Evolutionary conservation across 35 echinoderm and acorn worm species (phyloP), one percentile per base, ranked within the genome.

Genomic region (Patiria miniata): DNA sequence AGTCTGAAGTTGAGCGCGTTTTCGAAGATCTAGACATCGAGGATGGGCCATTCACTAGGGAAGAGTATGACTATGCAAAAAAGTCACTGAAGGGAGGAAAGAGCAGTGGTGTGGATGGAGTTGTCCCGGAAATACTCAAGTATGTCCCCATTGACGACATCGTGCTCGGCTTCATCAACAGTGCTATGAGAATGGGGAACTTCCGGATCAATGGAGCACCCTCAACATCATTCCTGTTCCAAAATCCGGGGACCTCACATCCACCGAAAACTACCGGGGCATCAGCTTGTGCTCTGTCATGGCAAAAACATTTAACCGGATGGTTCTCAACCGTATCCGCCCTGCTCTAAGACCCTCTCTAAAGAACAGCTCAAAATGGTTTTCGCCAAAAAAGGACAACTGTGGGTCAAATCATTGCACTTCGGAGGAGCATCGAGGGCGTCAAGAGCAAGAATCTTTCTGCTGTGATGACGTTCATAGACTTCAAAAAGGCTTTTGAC

Each of bases 241-340:
- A 56, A 56, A 56, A 56, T 56, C 53, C 53, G 53, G 53, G 53
- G n/a, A 56, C 53, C 3, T 56, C 53, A 56, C 53, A 56, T 56
- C 53, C 2, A 56, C 53, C 53, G 53, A 56, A 12, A 56, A 56
- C 53, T 56, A 56, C 79, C 10, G 14, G 39, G 79, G 79, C 18
- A 81, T 81, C 40, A 81, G 79, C 40, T 26, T 81, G 37, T 39
- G 34, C 37, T 37, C 79, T 38, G 39, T 81, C 19, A 37, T 47
- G 33, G 79, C 79, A 33, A 81, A 81, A 40, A 81, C 40, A 18
- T 81, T 39, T 37, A 81, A 81, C 39, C 33, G 79, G 39, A 33
- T 81, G 28, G 40, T 81, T 21, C 79, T 81, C 19, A 81, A 81
- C 40, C 19, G 79, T 29, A 81, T 81, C 39, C 10, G 37, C 19